Percentiles rank a stretch among this genome's conserved stretches.
Evolutionary conservation across 2,113 vertebrate genomes (phyloP).

Genomic region (Amphiprion percula): DNA sequence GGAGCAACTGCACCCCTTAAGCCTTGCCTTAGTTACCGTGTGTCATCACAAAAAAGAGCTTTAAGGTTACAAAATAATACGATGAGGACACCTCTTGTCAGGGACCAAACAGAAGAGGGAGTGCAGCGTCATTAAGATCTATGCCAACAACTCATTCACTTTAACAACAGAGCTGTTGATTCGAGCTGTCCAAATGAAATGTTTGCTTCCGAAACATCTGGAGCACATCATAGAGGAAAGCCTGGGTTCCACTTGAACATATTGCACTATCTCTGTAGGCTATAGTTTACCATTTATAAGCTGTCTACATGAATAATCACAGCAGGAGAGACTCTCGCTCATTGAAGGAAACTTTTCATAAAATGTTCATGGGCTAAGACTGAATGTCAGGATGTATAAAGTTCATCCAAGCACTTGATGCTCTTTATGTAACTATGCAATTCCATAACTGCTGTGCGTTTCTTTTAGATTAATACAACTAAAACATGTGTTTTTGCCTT

Average conservation of each 20-base stretch:
- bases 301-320: constrained; percentile 23
- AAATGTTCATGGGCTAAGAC: constrained; percentile 2
- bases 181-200: constrained; percentile 42
- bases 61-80: background rate
- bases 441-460: background rate
- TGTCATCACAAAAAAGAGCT: background rate
- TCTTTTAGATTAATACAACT: background rate
- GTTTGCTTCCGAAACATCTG: constrained; percentile 71
- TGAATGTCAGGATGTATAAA: background rate
- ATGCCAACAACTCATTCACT: constrained; percentile 30
- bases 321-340: background rate
- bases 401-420: background rate
- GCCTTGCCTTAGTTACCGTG: background rate
- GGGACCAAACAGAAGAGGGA: constrained; percentile 27
- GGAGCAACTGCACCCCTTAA: background rate
- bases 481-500: background rate
- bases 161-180: constrained; percentile 50
- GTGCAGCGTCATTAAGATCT: background rate
- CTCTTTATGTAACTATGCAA: background rate
- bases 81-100: constrained; percentile 15
- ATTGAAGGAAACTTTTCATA: constrained; percentile 31
- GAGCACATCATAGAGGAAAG: constrained; percentile 17
- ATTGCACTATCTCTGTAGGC: background rate
- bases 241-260: constrained; percentile 31
- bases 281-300: constrained; percentile 21